phyloP scores from a whole-genome alignment of 2,113 vertebrate genomes.

The Sturnira hondurensis region DNA sequence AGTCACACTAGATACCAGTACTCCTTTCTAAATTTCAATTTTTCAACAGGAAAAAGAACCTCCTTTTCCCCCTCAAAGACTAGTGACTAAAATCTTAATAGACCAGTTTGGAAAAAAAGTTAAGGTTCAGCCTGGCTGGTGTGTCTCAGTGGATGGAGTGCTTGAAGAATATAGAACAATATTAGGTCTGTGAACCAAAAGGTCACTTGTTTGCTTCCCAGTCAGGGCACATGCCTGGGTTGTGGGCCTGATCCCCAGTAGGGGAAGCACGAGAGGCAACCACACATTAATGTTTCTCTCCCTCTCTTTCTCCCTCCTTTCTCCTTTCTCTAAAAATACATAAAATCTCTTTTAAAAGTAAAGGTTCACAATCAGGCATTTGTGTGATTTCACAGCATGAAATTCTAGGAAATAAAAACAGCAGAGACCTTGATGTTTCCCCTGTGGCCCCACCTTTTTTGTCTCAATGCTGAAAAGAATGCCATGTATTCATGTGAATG shows the following conservation, averaged over 20 bases:
- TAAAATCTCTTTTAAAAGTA: background rate
- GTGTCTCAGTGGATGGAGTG: no score
- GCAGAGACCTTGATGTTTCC: background rate
- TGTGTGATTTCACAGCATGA: background rate
- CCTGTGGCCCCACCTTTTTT: background rate
- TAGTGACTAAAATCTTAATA: background rate
- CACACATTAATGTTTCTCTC: no score
- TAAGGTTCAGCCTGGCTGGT: background rate
- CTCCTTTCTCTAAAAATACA: no score
- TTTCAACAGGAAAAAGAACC: background rate
- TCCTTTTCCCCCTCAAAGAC: background rate
- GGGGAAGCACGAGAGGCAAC: no score
- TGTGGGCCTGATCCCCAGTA: no score
- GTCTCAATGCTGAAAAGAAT: background rate
- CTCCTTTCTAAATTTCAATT: background rate
- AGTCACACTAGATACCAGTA: background rate
- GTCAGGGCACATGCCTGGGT: no score
- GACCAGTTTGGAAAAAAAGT: background rate
- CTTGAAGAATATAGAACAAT: no score
- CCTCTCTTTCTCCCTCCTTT: no score
- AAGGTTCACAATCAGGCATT: background rate
- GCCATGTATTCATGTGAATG: background rate
- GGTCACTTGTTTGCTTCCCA: no score
- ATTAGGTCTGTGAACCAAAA: no score
- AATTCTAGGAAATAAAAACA: background rate